Base-by-base conservation (phyloP, 2,113 vertebrate genomes). In the Tinamus guttatus region DNA sequence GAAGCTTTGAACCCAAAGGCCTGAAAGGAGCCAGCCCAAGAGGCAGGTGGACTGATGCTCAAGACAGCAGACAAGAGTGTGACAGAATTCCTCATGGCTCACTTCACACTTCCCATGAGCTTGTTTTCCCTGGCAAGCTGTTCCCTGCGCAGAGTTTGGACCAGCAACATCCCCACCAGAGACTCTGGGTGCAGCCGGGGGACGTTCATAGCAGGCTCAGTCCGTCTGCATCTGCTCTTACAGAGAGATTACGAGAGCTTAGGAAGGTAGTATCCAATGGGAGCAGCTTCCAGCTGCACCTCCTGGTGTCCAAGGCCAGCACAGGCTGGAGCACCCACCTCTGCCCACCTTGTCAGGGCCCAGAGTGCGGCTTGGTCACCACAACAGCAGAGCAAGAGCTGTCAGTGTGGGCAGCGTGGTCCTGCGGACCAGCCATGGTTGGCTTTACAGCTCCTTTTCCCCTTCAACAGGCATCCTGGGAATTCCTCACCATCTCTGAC, bases 301-400 rank as follows among this genome's bases (percentile, higher is more conserved):
- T 18, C 28, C 28, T 56, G 3, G 14, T 36, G 85, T 41, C 24
- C 2, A 1, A 4, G 43, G 67, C 64, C 68, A 69, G 83, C 51
- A 64, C 13, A 70, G 56, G 1, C 59, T 36, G 22, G 34, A 86
- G 28, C 79, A 40, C 3, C 24, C 32, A 38, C 25, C 38, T 83
- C 71, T 51, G 38, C 51, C 67, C 3, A 12, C 28, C 80, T 34
- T 51, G 51, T 60, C n/a, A 52, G 21, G 65, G 74, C 54, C 41
- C 60, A 83, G 52, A 56, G 19, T 54, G 38, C 0, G 0, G 76
- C 67, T 43, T 6, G 27, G 45, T 4, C 19, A 22, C 34, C 20
- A n/a, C 22, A 2, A 24, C 19, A 67, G 75, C 32, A 41, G 60
- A 69, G 65, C 67, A 85, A 64, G 68, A 79, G 58, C 27, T 1